phyloP scores from a whole-genome alignment of 2,888 invertebrate genomes.

The Enoplolaimus lenunculus region DNA sequence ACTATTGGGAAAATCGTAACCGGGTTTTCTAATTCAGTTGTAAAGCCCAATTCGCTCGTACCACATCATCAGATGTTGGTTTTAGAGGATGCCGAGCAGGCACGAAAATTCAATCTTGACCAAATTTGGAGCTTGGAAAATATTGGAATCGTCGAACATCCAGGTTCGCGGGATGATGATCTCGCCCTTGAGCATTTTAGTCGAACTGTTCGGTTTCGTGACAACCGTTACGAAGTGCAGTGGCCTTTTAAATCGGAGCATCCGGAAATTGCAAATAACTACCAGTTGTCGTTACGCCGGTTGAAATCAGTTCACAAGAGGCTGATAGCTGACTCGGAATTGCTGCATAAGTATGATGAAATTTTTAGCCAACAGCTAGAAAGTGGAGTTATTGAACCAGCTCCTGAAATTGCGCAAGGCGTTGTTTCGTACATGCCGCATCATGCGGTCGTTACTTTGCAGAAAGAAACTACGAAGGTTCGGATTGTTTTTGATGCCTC shows the following conservation, averaged over 20 bases:
- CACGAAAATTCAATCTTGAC: background rate
- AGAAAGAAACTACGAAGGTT: background rate
- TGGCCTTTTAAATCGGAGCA: background rate
- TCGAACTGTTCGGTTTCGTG: background rate
- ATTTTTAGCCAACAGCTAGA: background rate
- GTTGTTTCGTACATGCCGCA: background rate
- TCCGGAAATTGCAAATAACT: background rate
- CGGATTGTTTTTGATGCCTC: background rate
- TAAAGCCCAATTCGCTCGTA: background rate
- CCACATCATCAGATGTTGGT: background rate
- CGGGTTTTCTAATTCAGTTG: background rate
- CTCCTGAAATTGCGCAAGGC: background rate
- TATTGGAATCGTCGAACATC: background rate
- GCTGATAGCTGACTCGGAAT: background rate
- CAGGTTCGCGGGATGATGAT: background rate
- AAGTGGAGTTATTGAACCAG: background rate
- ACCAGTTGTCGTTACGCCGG: background rate
- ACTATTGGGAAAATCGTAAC: background rate
- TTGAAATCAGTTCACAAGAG: background rate
- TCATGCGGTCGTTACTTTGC: background rate
- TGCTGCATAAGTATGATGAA: background rate
- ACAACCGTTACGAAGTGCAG: background rate
- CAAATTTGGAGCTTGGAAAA: background rate
- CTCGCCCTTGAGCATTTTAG: background rate
- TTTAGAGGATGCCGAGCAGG: background rate